Evolutionary conservation across 1,140 invertebrate genomes (phyloP).

Genomic region (Catajapyx aquilonaris): DNA sequence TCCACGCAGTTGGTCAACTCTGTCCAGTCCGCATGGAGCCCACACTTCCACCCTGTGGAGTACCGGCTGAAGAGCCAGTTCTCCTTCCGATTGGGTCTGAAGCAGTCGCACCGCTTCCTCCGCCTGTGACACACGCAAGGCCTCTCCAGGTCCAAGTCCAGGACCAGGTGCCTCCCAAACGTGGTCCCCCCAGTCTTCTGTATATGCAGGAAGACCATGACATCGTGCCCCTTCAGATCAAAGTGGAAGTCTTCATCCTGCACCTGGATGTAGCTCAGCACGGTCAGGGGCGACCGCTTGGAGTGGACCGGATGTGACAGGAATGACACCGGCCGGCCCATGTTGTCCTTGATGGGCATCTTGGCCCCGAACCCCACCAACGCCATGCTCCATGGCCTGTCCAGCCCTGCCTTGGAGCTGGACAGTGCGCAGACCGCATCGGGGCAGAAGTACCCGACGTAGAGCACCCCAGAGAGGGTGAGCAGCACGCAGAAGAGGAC

Average conservation of each 20-base stretch:
- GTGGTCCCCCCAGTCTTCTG: slow-evolving; percentile 91
- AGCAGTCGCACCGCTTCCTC: slow-evolving; percentile 77
- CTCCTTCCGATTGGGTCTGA: slow-evolving; percentile 68
- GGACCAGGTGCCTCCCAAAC: slow-evolving; percentile 83
- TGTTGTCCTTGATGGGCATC: slow-evolving; percentile 27
- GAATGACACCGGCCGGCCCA: slow-evolving; percentile 30
- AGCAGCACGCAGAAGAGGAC: slow-evolving; percentile 53
- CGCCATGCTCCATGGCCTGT: slow-evolving; percentile 16
- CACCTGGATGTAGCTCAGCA: slow-evolving; percentile 50
- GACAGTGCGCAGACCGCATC: slow-evolving; percentile 62
- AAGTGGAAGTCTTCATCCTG: slow-evolving; percentile 67
- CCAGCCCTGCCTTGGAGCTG: slow-evolving; percentile 23
- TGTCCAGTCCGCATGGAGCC: slow-evolving; percentile 95
- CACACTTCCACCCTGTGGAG: slow-evolving; percentile 97
- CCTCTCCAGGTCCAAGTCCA: slow-evolving; percentile 71
- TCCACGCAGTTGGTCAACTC: slow-evolving; percentile 81
- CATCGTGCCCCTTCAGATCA: slow-evolving; percentile 77
- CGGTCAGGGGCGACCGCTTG: slow-evolving; percentile 14
- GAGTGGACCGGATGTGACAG: slow-evolving; percentile 18
- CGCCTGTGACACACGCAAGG: slow-evolving; percentile 70
- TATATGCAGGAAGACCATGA: slow-evolving; percentile 96
- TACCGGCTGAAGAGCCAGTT: slow-evolving; percentile 97
- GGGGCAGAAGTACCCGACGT: slow-evolving; percentile 69
- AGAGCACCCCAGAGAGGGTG: slow-evolving; percentile 58
- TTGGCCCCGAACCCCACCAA: slow-evolving; percentile 13